Base-by-base conservation (phyloP, 2,113 vertebrate species). In the Ancistrus triradiatus region DNA sequence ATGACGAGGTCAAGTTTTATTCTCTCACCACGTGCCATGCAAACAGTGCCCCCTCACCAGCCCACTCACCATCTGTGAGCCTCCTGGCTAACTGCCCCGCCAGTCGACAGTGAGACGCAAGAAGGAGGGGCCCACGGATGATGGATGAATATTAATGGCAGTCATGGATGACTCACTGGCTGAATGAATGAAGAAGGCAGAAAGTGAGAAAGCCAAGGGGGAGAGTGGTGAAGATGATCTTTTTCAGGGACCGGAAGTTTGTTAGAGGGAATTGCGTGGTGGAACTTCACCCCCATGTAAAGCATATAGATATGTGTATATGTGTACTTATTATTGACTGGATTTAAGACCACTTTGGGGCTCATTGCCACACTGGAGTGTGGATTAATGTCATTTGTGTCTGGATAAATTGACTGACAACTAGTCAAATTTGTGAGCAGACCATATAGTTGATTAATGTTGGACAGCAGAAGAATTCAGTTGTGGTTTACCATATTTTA, bases 61-160 rank as follows among this genome's bases (percentile, higher is more conserved):
- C 64, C 68, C 55, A 72, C 69, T 69, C 65, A 61, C 65, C 69
- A 75, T 68, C 69, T 68, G 69, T 58, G 24, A 37, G 38, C 56
- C 17, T 52, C 68, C 53, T 75, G 69, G 69, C 73, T 43, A 40
- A 46, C 10, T 13, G 49, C 73, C 51, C 68, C 7, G 56, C 61
- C 58, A 48, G 35, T 72, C 49, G 68, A 64, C 19, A 64, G 49
- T 64, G 50, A 73, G 60, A 66, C 56, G 69, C 61, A 69, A 42
- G 55, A 68, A 49, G 31, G 19, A 63, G 56, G 61, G 44, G 59
- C 47, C 14, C 38, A 44, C 18, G 68, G 70, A 47, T 21, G 40
- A 40, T 46, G 13, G 37, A 28, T 49, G 55, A 68, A 60, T 65
- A 71, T 71, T 61, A 38, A 42, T 55, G 63, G 25, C 5, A 22